These are phyloP conservation scores for Harpagifer antarcticus DNA, from an alignment of 2,797 vertebrate species.

Conservation along the genomic window DNA sequence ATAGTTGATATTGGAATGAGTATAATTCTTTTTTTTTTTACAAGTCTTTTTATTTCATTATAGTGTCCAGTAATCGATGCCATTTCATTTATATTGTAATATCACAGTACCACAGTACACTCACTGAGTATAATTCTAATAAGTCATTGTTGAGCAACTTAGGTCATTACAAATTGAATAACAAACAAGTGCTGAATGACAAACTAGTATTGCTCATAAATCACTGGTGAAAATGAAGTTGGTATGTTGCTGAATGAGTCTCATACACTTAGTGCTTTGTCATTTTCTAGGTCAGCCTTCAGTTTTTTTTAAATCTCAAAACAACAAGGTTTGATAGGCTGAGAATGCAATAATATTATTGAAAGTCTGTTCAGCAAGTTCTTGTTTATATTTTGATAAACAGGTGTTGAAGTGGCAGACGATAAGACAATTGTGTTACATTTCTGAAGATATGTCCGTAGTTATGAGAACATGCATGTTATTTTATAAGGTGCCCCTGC, in stretches of 20 bases:
- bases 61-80: no score
- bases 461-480: slow-evolving; percentile 46
- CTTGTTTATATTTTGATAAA: slow-evolving; percentile 11
- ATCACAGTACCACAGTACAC: no score
- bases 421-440: slow-evolving; percentile 14
- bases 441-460: slow-evolving; percentile 21
- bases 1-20: background rate
- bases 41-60: no score
- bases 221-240: background rate
- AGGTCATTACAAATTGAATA: no score
- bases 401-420: background rate
- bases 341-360: slow-evolving; percentile 1
- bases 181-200: background rate
- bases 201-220: background rate
- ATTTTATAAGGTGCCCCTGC: slow-evolving; percentile 44
- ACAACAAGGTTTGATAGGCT: slow-evolving; percentile 4
- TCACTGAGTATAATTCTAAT: background rate
- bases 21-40: no score
- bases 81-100: no score
- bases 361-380: background rate
- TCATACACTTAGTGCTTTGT: background rate
- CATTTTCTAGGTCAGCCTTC: background rate
- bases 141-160: background rate
- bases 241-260: slow-evolving; percentile 1
- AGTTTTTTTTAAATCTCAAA: background rate